Percentiles rank a stretch among this genome's conserved stretches.
These are phyloP conservation scores for Pachliopta kotzebuea DNA, from an alignment of 2,888 invertebrate species.

Conservation along the genomic window DNA sequence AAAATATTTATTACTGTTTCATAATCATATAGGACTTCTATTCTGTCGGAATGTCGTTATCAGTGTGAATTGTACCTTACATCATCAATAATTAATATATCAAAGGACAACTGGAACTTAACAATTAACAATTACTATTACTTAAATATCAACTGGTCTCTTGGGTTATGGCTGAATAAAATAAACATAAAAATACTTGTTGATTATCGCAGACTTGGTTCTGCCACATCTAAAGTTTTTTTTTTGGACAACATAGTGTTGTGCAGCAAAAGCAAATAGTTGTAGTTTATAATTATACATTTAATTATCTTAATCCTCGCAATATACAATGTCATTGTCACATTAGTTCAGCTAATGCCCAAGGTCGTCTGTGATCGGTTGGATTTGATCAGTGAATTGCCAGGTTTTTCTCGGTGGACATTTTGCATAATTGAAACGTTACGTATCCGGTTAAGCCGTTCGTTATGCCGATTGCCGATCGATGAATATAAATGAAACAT, in stretches of 20 bases:
- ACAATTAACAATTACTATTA: too few relatives aligned
- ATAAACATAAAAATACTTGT: background rate
- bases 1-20: too few relatives aligned
- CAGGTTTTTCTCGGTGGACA: background rate
- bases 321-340: conserved; percentile 1
- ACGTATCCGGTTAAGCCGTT: background rate
- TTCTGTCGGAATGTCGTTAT: too few relatives aligned
- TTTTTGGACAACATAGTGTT: too few relatives aligned
- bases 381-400: background rate
- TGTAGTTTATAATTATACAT: background rate
- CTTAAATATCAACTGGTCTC: background rate
- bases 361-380: conserved; percentile 4
- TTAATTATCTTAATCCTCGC: background rate
- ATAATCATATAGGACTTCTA: too few relatives aligned
- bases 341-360: background rate
- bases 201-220: too few relatives aligned
- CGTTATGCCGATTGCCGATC: background rate
- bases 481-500: background rate
- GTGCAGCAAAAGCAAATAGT: too few relatives aligned
- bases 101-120: too few relatives aligned
- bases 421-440: background rate
- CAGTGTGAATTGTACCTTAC: too few relatives aligned
- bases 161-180: background rate
- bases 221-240: too few relatives aligned
- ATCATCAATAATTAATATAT: too few relatives aligned